phyloP scores from a whole-genome alignment of 2,113 vertebrate species.

The Mastomys natalensis region DNA sequence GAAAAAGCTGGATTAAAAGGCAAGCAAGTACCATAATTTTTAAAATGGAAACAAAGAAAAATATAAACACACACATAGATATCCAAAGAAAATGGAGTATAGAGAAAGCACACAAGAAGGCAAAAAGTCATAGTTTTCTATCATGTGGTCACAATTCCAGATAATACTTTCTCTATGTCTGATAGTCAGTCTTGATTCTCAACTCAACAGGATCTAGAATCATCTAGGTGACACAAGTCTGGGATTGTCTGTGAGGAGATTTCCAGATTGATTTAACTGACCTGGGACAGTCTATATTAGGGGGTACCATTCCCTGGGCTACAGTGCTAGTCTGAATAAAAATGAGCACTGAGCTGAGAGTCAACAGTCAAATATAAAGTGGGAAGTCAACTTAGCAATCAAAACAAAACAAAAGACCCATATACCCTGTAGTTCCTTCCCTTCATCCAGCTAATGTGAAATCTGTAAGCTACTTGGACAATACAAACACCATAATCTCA shows the following conservation, averaged over 20 bases:
- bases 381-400: not conserved
- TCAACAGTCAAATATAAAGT: not conserved
- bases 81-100: not conserved
- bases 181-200: not conserved
- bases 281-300: not conserved
- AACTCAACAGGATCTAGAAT: not conserved
- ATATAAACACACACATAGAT: not conserved
- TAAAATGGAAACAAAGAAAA: not conserved
- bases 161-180: not conserved
- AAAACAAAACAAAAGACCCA: not conserved
- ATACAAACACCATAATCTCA: not conserved
- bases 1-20: not conserved
- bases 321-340: not conserved
- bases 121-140: not conserved
- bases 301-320: not conserved
- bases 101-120: not conserved
- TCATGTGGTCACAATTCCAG: not conserved
- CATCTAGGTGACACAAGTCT: not conserved
- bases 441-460: not conserved
- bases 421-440: not conserved
- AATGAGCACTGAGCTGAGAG: not conserved
- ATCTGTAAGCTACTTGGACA: not conserved
- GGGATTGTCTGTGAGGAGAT: not conserved
- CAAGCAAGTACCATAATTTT: not conserved
- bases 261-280: not conserved